Conservation (phyloP, 2,113 vertebrate genomes). For the Pseudolaguvia tuberculata region DNA sequence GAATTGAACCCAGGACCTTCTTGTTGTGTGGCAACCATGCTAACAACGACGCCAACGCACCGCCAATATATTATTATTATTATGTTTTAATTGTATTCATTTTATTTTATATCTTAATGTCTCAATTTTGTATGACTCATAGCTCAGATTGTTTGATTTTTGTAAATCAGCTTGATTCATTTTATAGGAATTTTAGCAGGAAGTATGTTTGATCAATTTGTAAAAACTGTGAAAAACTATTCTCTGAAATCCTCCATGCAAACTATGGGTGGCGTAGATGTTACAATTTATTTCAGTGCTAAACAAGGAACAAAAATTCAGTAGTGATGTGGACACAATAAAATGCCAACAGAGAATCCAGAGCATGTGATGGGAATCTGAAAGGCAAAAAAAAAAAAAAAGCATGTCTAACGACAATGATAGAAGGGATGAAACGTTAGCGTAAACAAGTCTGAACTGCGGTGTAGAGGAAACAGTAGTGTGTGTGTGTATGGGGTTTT, state of each 20-base stretch:
- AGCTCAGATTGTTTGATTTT: too few relatives aligned
- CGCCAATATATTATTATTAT: neutral
- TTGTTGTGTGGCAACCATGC: too few relatives aligned
- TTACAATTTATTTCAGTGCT: neutral
- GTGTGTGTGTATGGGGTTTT: conserved; percentile 15
- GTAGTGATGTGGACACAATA: conserved; percentile 3
- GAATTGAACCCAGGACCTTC: too few relatives aligned
- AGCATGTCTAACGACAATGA: neutral
- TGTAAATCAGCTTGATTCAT: neutral
- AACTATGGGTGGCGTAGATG: neutral
- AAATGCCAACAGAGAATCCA: neutral
- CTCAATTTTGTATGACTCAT: too few relatives aligned
- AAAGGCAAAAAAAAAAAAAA: neutral
- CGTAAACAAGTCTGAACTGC: conserved; percentile 1
- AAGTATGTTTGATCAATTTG: neutral
- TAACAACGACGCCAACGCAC: too few relatives aligned
- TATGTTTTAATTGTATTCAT: too few relatives aligned
- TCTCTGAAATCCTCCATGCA: neutral
- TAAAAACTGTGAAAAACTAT: neutral
- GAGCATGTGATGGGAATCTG: neutral
- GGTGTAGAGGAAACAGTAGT: neutral
- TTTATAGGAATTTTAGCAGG: neutral
- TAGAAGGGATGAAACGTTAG: neutral
- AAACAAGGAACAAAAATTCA: conserved; percentile 14
- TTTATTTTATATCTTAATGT: too few relatives aligned